Evolutionary conservation across 2,888 invertebrate species (phyloP), one percentile per base, ranked within the genome.

Genomic region (Noctua fimbriata): DNA sequence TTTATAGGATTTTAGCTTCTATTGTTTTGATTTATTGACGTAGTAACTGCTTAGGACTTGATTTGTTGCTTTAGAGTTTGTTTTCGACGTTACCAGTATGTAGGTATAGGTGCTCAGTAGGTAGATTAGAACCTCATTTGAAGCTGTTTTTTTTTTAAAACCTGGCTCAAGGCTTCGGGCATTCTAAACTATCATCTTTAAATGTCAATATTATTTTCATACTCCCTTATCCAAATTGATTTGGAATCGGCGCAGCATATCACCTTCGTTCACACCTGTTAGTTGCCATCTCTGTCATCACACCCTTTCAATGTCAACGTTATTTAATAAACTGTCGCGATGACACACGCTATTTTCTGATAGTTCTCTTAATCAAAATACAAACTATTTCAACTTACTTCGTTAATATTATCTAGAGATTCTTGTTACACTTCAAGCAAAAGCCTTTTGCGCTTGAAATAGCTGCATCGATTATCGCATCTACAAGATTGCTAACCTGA

Each of bases 401-500:
- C 3, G 77, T 49, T 78, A 49, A 41, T 24, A 69, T 10, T 12
- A n/a, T 18, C 67, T n/a, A 67, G 14, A 66, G 18, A 1, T 12
- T 58, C 18, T 28, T 16, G 47, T 73, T 12, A 47, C 24, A 24
- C 28, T 71, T 24, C 9, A 41, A 41, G 58, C 18, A 58, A 10
- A 60, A 36, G 21, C 32, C 6, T 76, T 55, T 36, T 14, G 24
- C 24, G 36, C 49, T 58, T 41, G 32, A 80, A 80, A 80, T 58
- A 66, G 58, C 41, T 80, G 36, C 18, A 49, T 58, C 49, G 28
- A 79, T 58, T n/a, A 58, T 55, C 36, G 47, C 28, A 21, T 80
- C n/a, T 36, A 41, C 36, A n/a, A 79, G 32, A 73, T 49, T 66
- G 41, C 41, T 58, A 66, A 66, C 41, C n/a, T 80, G 65, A 55